Evolutionary conservation across 64 coral and sea anemone genomes (phyloP), one percentile per base, ranked within the genome.

Genomic region (Trachythela sp.): DNA sequence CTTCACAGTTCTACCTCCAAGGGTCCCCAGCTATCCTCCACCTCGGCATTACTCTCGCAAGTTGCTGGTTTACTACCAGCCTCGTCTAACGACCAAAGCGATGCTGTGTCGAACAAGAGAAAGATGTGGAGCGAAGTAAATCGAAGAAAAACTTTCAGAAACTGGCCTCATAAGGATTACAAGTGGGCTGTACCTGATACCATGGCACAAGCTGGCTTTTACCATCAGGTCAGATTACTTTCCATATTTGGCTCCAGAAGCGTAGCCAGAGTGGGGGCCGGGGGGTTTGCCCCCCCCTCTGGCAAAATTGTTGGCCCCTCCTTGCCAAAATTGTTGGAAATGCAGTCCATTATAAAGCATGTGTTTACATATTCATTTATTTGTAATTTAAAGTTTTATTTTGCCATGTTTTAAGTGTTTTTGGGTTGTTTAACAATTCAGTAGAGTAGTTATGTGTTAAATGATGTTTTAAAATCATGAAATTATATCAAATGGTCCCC

Each of bases 121-220:
- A 37, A 86, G 51, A 93, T 99, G 96, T 99, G 90, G 89, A 56
- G 94, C 20, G 96, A 99, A 84, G 89, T 94, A 84, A 91, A 89
- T 24, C 52, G 96, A 38, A 89, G 96, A 84, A 91, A 99, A 87
- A 95, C 96, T 4, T 99, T 99, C 84, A 80, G 83, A 4, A 89
- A 94, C 26, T 99, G 96, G 96, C 96, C 96, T 52, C 96, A 99
- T 40, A 93, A 88, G 77, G 91, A 99, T 64, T 99, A 99, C 60
- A 99, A 92, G 91, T 94, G 93, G 93, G 95, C 95, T 67, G 92
- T 94, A 41, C 95, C 95, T 51, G 93, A 99, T 76, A 93, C 95
- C 70, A 99, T 99, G 95, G 95, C 95, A 31, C 94, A 99, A 60
- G 95, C 95, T 50, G 95, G 95, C 0, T 99, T 99, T 91, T 99